phyloP scores from a whole-genome alignment of 2,797 vertebrate genomes.

The Phyllotis vaccarum region DNA sequence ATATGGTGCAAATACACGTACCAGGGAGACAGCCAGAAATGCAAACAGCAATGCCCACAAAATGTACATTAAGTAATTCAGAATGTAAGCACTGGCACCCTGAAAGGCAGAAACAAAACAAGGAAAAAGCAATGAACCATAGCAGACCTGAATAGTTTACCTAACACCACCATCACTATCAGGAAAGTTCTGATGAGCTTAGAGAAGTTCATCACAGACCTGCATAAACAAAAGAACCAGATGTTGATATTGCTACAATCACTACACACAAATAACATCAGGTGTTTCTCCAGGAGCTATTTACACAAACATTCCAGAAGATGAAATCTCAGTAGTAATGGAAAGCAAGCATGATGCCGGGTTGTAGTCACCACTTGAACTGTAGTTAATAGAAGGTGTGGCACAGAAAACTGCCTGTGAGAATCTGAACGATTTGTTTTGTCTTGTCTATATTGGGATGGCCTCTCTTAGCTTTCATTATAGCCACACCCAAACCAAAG shows the following conservation, averaged over 20 bases:
- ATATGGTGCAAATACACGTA: conserved; percentile 97
- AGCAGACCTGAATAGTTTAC: conserved; percentile 50
- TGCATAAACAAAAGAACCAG: not conserved
- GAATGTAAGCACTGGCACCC: conserved; percentile 95
- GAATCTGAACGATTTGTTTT: not conserved
- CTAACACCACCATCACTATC: conserved; percentile 29
- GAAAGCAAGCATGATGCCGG: not conserved
- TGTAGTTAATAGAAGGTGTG: conserved; percentile 40
- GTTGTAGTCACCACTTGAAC: not conserved
- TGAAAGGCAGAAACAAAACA: conserved; percentile 85
- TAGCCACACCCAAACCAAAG: not conserved
- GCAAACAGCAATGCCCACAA: conserved; percentile 96
- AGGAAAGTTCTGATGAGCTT: not conserved
- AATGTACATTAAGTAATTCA: conserved; percentile 98
- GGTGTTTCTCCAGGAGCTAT: not conserved
- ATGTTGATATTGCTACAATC: conserved; percentile 6
- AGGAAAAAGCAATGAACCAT: conserved; percentile 50
- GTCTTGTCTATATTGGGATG: not conserved
- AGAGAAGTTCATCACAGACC: not conserved
- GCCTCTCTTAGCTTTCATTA: conserved; percentile 3
- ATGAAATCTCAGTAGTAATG: not conserved
- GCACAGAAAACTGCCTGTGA: not conserved
- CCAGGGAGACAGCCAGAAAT: conserved; percentile 97
- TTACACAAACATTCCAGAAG: not conserved
- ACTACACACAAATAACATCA: not conserved